Evolutionary conservation across 1,140 invertebrate genomes (phyloP), one percentile per base, ranked within the genome.

Genomic region (Drosophila pandora): DNA sequence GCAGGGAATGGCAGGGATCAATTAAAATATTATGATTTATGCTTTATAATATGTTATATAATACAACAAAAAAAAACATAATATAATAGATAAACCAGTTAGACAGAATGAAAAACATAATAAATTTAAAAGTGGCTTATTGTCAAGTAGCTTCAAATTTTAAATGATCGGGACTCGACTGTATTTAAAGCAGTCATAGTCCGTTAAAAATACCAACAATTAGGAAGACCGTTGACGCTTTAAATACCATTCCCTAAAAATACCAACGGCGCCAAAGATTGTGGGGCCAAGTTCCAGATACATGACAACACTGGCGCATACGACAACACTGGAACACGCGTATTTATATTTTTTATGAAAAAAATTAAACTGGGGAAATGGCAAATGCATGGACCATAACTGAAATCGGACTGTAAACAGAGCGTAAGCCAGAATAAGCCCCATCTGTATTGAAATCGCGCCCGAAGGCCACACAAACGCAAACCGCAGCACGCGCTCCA

Each of bases 401-500:
- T 43, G 41, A 43, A 21, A 21, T 43, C 13, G 13, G 41, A 17
- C 13, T 37, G 10, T 12, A 22, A 56, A 25, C 22, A 5, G 12
- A 17, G 39, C 41, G 21, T 9, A 43, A 37, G 12, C 34, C 34
- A 4, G 34, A 32, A 9, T 30, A 7, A 34, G 34, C 32, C 28
- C 17, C 17, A 57, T 49, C 53, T 54, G 41, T 49, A 59, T 43
- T 9, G 43, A 34, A 41, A 8, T 25, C 34, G 8, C 2, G 23
- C 10, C 32, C 55, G 28, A 60, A 54, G 54, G 41, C 65, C 34
- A 54, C 32, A 28, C 13, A 10, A 47, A 47, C 13, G 13, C 41
- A 65, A 58, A 58, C 17, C 45, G 48, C 59, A 67, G 43, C 63
- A 67, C 63, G 63, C 63, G 63, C 63, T 50, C 32, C 45, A 32